Base-by-base conservation (phyloP, 1,140 invertebrate species). In the Ceratina japonica region DNA sequence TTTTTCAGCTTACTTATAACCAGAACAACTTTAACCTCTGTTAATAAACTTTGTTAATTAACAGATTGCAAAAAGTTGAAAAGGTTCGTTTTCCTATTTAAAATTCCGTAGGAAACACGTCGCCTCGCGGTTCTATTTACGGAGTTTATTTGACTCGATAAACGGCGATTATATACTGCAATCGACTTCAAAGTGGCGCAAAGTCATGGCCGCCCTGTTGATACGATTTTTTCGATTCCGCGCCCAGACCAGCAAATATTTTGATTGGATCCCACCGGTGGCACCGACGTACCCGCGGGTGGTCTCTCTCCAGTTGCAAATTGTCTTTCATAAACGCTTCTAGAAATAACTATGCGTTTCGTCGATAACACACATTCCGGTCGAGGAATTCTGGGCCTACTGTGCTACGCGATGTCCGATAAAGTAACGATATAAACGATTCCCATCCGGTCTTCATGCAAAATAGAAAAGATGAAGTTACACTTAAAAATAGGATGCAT, bases 161-260 rank as follows among this genome's bases (percentile, higher is more conserved):
- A 70, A 76, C 61, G 75, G 22, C 74, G 64, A 75, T 75, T 69
- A n/a, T n/a, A n/a, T n/a, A 68, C 54, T 49, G 54, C 54, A 59
- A 31, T 3, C 54, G 56, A 52, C 65, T 76, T 76, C 75, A 76
- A 76, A 76, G 75, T 51, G 65, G 65, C 44, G 44, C 56, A 37
- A 70, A 76, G 56, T 76, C 75, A 70, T 54, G 22, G 74, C 18
- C 74, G 37, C 15, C 24, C 24, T n/a, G n/a, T 63, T 54, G 20
- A 44, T 27, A 16, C 68, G 27, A 51, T 51, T 37, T 63, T 72
- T 71, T 22, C 58, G 15, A 77, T 77, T 54, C 27, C 12, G 20
- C 4, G 5, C 27, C 20, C 12, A 13, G 4, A 20, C 24, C 51
- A 27, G 58, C 68, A 77, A 77, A 77, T 77, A 72, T 77, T 77